These are phyloP conservation scores for Gulo gulo DNA, from an alignment of 2,113 vertebrate species.

Conservation along the genomic window DNA sequence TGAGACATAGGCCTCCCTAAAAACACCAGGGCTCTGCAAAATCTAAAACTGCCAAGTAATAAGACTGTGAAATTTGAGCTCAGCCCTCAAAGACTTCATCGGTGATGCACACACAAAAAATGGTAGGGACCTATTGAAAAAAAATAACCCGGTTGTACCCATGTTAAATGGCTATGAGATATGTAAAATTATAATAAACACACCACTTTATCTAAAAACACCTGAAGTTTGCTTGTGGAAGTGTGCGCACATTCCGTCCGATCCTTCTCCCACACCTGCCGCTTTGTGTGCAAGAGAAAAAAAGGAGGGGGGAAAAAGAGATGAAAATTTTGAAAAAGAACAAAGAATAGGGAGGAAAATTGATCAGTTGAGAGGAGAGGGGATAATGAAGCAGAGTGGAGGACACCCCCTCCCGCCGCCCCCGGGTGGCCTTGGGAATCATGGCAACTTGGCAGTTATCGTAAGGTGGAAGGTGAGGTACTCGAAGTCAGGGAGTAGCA, in stretches of 20 bases:
- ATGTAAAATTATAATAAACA: not conserved
- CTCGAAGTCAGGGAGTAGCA: not conserved
- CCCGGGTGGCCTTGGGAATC: not conserved
- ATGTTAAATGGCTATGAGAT: not conserved
- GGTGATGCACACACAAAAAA: not conserved
- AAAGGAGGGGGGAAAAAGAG: not conserved
- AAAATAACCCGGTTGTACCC: not conserved
- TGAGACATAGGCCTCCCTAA: not conserved
- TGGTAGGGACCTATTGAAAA: not conserved
- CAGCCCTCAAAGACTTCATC: not conserved
- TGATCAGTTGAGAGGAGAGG: not conserved
- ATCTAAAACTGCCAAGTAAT: not conserved
- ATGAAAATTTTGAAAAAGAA: not conserved
- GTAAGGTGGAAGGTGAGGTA: not conserved
- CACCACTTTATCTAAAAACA: not conserved
- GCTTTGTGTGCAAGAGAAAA: not conserved
- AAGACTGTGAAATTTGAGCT: not conserved
- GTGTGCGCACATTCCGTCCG: not conserved
- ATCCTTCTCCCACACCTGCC: not conserved
- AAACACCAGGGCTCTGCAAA: not conserved
- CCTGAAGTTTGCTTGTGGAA: not conserved
- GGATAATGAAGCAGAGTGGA: not conserved
- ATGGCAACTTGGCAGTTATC: accelerated
- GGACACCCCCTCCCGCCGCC: accelerated
- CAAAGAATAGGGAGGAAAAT: not conserved